These are phyloP conservation scores for Timema podura DNA, from an alignment of 2,888 invertebrate genomes.

Conservation along the genomic window DNA sequence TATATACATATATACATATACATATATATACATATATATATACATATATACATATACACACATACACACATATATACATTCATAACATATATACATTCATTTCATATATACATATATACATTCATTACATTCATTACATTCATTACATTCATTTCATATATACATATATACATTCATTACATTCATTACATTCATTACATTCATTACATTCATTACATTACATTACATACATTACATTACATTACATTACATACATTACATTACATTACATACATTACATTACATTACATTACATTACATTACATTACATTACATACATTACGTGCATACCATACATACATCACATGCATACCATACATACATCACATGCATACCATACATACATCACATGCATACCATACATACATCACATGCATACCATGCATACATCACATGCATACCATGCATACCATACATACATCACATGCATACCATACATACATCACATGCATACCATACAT, in stretches of 20 bases:
- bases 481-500: slow-evolving; percentile 1
- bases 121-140: too few species aligned
- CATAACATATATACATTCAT: not conserved
- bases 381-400: not conserved
- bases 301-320: too few species aligned
- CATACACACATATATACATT: not conserved
- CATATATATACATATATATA: not conserved
- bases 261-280: too few species aligned
- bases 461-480: not conserved
- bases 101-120: too few species aligned
- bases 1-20: not conserved
- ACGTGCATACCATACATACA: not conserved
- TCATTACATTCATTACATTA: too few species aligned
- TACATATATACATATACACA: not conserved
- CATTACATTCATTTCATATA: too few species aligned
- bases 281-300: too few species aligned
- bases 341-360: not conserved
- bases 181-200: too few species aligned
- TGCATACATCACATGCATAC: too few species aligned
- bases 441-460: slow-evolving; percentile 6
- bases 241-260: too few species aligned
- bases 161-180: too few species aligned
- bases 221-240: too few species aligned
- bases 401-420: not conserved
- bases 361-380: not conserved